Percentiles rank a stretch among this genome's conserved stretches.
These are phyloP conservation scores for Drosophila triauraria DNA, from an alignment of 1,140 invertebrate genomes.

Conservation along the genomic window DNA sequence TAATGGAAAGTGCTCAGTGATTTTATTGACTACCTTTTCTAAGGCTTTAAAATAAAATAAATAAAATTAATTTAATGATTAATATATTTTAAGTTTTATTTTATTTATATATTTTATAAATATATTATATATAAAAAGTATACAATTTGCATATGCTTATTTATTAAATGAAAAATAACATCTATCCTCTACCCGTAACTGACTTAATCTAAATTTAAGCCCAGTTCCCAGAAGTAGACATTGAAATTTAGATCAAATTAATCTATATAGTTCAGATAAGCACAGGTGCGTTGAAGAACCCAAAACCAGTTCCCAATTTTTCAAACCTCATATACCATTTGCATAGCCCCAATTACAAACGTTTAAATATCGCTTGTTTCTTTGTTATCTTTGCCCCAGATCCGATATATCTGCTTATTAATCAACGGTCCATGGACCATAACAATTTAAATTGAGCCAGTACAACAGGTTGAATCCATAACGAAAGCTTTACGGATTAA, in stretches of 20 bases:
- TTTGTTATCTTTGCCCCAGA: conserved; percentile 32
- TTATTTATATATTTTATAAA: too few relatives aligned
- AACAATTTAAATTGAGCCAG: conserved; percentile 48
- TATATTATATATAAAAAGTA: too few relatives aligned
- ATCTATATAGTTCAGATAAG: conserved; percentile 2
- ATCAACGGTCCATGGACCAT: conserved; percentile 17
- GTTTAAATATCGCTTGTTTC: conserved; percentile 3
- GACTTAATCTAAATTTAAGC: background rate
- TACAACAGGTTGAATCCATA: conserved; percentile 48
- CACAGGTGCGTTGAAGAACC: conserved; percentile 1
- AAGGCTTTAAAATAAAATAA: too few relatives aligned
- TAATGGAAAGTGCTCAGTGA: background rate
- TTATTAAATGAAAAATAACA: background rate
- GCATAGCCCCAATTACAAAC: conserved; percentile 19
- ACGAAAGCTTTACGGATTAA: conserved; percentile 48
- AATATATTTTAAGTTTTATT: too few relatives aligned
- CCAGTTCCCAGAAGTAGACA: background rate
- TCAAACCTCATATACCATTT: conserved; percentile 1
- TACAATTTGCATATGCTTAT: background rate
- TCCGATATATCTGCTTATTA: conserved; percentile 29
- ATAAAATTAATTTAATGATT: too few relatives aligned
- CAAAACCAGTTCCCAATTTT: conserved; percentile 5
- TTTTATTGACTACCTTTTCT: too few relatives aligned
- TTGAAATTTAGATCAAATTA: background rate
- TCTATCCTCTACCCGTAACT: too few relatives aligned